These are phyloP conservation scores for Caenorhabditis imperialis DNA, from an alignment of 2,888 invertebrate genomes.

Conservation along the genomic window DNA sequence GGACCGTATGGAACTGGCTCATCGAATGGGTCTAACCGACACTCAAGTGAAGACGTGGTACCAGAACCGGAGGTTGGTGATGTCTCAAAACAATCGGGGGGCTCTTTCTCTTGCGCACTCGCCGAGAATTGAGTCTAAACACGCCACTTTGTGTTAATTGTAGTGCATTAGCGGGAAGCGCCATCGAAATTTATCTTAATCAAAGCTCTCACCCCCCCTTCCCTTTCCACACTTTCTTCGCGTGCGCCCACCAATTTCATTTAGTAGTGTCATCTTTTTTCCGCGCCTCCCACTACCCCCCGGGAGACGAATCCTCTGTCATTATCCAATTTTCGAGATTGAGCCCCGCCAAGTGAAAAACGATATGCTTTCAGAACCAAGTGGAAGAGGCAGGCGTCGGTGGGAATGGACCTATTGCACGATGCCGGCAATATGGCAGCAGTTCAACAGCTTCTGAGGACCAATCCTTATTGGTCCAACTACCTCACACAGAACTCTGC, in stretches of 20 bases:
- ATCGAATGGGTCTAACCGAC: constrained; percentile 90
- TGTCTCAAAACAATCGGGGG: constrained; percentile 30
- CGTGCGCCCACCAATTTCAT: constrained; percentile 49
- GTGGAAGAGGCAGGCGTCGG: constrained; percentile 98
- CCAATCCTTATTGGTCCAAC: constrained; percentile 76
- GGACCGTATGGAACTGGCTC: constrained; percentile 95
- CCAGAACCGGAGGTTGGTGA: constrained; percentile 89
- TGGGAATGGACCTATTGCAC: constrained; percentile 93
- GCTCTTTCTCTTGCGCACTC: constrained; percentile 20
- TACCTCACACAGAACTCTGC: constrained; percentile 50
- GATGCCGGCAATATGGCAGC: constrained; percentile 98
- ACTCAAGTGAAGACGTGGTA: constrained; percentile 99
- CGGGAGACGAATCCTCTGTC: constrained; percentile 41
- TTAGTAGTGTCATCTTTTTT: constrained; percentile 55
- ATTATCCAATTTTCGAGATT: constrained; percentile 53
- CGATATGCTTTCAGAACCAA: constrained; percentile 86
- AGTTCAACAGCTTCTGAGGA: constrained; percentile 84
- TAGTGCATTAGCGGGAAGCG: constrained; percentile 57
- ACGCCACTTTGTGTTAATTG: constrained; percentile 63
- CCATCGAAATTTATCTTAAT: constrained; percentile 62
- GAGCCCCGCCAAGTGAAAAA: constrained; percentile 21
- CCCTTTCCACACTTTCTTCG: constrained; percentile 44
- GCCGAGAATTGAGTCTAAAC: constrained; percentile 57
- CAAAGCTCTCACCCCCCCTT: constrained; percentile 56
- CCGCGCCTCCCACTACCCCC: constrained; percentile 38